These are phyloP conservation scores for Stictonetta naevosa DNA, from an alignment of 2,113 vertebrate species.

Conservation along the genomic window DNA sequence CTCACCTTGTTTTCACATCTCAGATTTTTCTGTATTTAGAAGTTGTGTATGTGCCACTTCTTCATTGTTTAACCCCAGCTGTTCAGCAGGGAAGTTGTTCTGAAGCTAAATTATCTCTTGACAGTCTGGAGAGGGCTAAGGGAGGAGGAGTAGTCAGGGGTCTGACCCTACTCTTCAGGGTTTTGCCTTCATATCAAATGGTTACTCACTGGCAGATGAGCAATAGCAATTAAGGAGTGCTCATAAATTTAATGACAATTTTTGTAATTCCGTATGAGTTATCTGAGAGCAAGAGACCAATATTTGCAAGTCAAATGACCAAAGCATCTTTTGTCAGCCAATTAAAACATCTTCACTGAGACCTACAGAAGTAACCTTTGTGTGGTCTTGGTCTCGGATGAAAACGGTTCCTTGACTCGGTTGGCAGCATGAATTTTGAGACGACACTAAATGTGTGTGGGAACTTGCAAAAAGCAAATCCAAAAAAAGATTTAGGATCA, in stretches of 20 bases:
- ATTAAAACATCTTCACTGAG: slow-evolving; percentile 87
- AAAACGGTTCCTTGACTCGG: slow-evolving; percentile 74
- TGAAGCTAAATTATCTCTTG: slow-evolving; percentile 54
- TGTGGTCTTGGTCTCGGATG: slow-evolving; percentile 88
- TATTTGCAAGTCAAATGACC: slow-evolving; percentile 81
- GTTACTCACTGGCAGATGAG: not conserved
- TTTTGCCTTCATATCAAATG: slow-evolving; percentile 31
- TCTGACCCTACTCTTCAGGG: slow-evolving; percentile 24
- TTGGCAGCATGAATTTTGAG: slow-evolving; percentile 82
- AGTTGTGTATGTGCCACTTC: not conserved
- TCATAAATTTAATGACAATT: slow-evolving; percentile 67
- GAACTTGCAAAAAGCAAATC: slow-evolving; percentile 91
- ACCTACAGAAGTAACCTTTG: slow-evolving; percentile 89
- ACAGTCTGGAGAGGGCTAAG: not conserved
- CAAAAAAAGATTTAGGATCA: slow-evolving; percentile 86
- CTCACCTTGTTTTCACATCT: not conserved
- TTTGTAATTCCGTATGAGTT: slow-evolving; percentile 63
- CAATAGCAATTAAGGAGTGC: slow-evolving; percentile 45
- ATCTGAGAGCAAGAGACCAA: slow-evolving; percentile 67
- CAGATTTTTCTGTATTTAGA: not conserved
- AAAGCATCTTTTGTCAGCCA: slow-evolving; percentile 79
- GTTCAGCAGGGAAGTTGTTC: not conserved
- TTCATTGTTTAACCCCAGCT: not conserved
- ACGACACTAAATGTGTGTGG: slow-evolving; percentile 91
- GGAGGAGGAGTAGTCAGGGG: not conserved